Evolutionary conservation across 2,113 vertebrate species (phyloP).

Genomic region (Gopherus flavomarginatus): DNA sequence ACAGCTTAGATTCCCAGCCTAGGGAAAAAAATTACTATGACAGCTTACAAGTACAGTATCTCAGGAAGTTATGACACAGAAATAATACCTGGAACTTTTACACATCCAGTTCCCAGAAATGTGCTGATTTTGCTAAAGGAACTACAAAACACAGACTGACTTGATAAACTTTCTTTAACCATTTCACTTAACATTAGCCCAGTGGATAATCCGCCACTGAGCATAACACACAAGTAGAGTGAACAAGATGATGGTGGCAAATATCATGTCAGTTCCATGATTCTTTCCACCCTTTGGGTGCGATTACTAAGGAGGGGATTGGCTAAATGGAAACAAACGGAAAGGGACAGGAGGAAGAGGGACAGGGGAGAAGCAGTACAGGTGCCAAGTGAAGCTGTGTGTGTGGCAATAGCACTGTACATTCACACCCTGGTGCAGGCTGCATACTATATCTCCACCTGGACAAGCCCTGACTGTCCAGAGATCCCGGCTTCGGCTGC

Average conservation of each 20-base stretch:
- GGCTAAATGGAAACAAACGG: neutral
- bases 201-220: too few species aligned
- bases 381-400: neutral
- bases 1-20: slow-evolving; percentile 68
- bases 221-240: neutral
- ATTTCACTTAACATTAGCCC: slow-evolving; percentile 2
- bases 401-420: neutral
- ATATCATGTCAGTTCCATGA: neutral
- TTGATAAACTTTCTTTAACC: slow-evolving; percentile 39
- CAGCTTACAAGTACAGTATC: slow-evolving; percentile 20
- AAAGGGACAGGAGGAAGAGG: neutral
- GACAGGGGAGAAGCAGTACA: neutral
- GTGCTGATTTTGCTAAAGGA: slow-evolving; percentile 57
- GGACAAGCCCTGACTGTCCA: neutral
- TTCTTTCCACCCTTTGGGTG: neutral
- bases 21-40: neutral
- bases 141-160: slow-evolving; percentile 33
- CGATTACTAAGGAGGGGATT: neutral
- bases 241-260: neutral
- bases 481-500: neutral
- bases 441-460: neutral
- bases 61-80: slow-evolving; percentile 70
- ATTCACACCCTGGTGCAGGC: neutral
- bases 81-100: slow-evolving; percentile 72
- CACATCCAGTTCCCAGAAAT: slow-evolving; percentile 57